Percentiles rank a stretch among this genome's conserved stretches.
Conservation (phyloP, 2,888 invertebrate genomes). For the Hemicrepidius hirtus region DNA sequence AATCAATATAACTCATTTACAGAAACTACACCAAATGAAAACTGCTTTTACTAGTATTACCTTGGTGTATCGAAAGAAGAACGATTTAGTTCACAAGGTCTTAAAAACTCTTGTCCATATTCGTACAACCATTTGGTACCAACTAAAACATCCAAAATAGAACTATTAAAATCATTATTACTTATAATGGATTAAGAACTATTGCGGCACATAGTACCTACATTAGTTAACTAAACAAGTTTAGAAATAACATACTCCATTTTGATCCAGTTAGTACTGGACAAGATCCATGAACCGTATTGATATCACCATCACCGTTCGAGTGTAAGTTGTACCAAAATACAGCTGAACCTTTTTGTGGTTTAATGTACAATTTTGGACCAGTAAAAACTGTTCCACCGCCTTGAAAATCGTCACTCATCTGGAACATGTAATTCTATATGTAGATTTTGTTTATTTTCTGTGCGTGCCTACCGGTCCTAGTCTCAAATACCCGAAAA, state of each 20-base stretch:
- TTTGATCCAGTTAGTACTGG: conserved; percentile 98
- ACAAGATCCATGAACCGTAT: conserved; percentile 97
- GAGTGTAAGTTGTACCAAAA: conserved; percentile 96
- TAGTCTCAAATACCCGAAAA: no score
- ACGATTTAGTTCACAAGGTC: conserved; percentile 73
- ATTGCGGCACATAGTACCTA: no score
- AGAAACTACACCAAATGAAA: no score
- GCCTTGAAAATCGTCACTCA: conserved; percentile 96
- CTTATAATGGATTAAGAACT: no score
- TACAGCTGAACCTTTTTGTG: conserved; percentile 91
- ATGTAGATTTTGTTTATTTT: no score
- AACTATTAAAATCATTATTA: no score
- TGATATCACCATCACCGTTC: conserved; percentile 93
- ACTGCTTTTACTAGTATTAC: no score
- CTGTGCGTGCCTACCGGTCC: no score
- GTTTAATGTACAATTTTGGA: conserved; percentile 79
- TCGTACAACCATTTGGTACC: conserved; percentile 97
- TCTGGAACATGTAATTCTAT: conserved; percentile 76
- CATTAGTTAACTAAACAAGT: no score
- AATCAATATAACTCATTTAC: no score
- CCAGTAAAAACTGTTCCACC: conserved; percentile 75
- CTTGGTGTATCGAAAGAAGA: no score
- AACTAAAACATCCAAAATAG: no score
- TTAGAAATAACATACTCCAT: conserved; percentile 84
- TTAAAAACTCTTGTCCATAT: conserved; percentile 88